Evolutionary conservation across 1,140 invertebrate genomes (phyloP), one percentile per base, ranked within the genome.

Genomic region (Drosophila cardini): DNA sequence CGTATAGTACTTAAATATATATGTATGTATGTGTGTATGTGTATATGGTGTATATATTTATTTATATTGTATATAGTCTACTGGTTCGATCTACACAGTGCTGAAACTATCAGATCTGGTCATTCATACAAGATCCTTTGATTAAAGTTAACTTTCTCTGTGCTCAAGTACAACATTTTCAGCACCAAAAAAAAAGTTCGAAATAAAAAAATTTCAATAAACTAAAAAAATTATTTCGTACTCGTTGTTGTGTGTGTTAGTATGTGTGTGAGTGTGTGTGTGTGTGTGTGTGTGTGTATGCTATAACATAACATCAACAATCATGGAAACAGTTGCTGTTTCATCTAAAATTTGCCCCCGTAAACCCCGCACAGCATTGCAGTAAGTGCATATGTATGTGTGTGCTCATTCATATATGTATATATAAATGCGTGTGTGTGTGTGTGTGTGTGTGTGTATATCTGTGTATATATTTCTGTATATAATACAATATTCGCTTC

Each of bases 221-320:
- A 34, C 2, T 8, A 34, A 60, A 45, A 78, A 79, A 43, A 68
- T 73, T 79, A 46, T 58, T 70, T n/a, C 26, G 32, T 71, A 45
- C 26, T 42, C 43, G 16, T 40, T 42, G 52, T 72, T 40, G 21
- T 58, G 10, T 76, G 10, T 56, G 5, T 46, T 11, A 63, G 30
- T 18, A 11, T 67, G 13, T 68, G 13, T 62, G 10, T 42, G 4
- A 60, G 38, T 65, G 9, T 16, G 34, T 62, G 30, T 57, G 18
- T 67, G 32, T 63, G 9, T 70, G 53, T 68, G 13, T 67, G 21
- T 63, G 42, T 64, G 50, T 77, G 30, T 71, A 50, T 68, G 18
- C 16, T 45, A 64, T 78, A 80, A 78, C 60, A 67, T 56, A 36
- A 18, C 82, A 78, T 68, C 82, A 86, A 86, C 83, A 86, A 85